Evolutionary conservation across 2,797 vertebrate genomes (phyloP), one percentile per base, ranked within the genome.

Genomic region (Sciaenops ocellatus): DNA sequence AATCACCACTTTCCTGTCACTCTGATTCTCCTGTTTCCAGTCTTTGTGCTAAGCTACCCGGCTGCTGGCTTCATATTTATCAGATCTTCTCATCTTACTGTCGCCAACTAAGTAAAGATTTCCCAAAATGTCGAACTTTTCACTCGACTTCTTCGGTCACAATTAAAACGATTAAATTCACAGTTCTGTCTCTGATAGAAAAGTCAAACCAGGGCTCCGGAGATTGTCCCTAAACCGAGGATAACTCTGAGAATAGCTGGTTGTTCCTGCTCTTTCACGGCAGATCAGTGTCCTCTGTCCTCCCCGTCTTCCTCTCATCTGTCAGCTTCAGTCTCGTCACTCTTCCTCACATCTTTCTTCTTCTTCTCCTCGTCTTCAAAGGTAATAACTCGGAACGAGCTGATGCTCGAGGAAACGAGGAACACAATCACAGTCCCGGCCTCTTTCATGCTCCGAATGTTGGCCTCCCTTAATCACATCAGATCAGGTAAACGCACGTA

Each of bases 401-500:
- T 99, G 87, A 99, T 99, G 98, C 92, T 99, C 83, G 98, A 99
- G 83, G 98, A 99, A 92, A 99, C 98, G 0, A 96, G 98, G 90
- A 99, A 99, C 92, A 99, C 98, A 81, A 99, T 99, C 85, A 99
- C 98, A 22, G 98, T 99, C 74, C 98, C 98, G 28, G 98, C 98
- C 69, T 99, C 98, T 62, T 99, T 99, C 92, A 99, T 99, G 98
- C 93, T 99, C 78, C 94, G 98, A 86, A 99, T 99, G 98, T 91
- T 99, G 94, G 98, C 98, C 57, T 99, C 98, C 0, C 90, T 99
- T 77, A 99, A 99, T 93, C 98, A 94, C 88, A 94, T 94, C 88
- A 85, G 93, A 93, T 94, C 94, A 93, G 93, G 94, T 94, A 87
- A 38, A 38, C 8, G 34, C 34, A 2, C 34, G 34, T 38, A 38